Evolutionary conservation across 2,113 vertebrate genomes (phyloP).

Genomic region (Gymnobelideus leadbeateri): DNA sequence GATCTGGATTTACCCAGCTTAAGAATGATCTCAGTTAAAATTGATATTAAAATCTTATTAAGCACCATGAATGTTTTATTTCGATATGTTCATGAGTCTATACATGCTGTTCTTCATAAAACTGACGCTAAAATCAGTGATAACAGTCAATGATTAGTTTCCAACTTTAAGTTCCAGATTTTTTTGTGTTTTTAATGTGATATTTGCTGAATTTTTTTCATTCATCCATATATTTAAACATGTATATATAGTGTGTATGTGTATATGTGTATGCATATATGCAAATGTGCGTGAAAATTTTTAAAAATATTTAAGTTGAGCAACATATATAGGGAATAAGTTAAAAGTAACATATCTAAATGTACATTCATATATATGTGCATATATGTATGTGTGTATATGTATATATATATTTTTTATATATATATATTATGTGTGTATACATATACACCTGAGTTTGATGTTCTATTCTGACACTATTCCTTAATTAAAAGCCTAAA

Average conservation of each 20-base stretch:
- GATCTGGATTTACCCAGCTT: background rate
- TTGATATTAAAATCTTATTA: background rate
- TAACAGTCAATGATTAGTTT: background rate
- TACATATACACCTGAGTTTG: background rate
- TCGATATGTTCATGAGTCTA: constrained; percentile 26
- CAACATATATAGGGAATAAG: background rate
- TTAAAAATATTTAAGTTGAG: background rate
- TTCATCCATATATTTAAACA: too few relatives aligned
- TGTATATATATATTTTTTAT: background rate
- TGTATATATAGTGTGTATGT: too few relatives aligned
- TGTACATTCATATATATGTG: background rate
- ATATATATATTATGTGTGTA: background rate
- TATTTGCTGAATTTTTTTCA: background rate
- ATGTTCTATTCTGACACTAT: background rate
- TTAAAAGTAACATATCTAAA: background rate
- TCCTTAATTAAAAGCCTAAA: background rate
- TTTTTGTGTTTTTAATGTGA: background rate
- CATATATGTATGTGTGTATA: background rate
- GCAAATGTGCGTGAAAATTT: background rate
- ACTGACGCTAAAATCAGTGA: constrained; percentile 5
- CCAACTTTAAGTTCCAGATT: background rate
- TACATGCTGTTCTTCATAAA: background rate
- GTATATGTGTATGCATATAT: too few relatives aligned
- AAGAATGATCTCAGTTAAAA: background rate
- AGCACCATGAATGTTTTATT: constrained; percentile 12